Evolutionary conservation across 2,888 invertebrate species (phyloP).

Genomic region (Sarcophaga carnaria): DNA sequence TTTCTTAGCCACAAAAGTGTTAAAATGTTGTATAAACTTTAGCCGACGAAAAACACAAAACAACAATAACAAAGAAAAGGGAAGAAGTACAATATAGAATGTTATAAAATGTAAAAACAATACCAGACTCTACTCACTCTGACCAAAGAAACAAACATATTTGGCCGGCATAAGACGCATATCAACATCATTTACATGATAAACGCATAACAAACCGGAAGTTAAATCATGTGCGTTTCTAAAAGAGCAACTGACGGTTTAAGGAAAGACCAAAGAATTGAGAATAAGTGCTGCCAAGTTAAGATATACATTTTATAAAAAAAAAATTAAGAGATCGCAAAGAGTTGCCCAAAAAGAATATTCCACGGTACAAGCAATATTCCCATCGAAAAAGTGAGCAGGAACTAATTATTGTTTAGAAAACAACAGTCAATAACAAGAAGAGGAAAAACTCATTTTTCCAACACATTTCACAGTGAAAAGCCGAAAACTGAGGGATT

Average conservation of each 20-base stretch:
- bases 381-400: constrained; percentile 17
- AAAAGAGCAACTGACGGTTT: constrained; percentile 2
- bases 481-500: constrained; percentile 30
- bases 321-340: constrained; percentile 55
- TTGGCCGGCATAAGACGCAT: constrained; percentile 67
- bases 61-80: constrained; percentile 1
- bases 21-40: constrained; percentile 61
- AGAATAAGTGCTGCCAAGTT: constrained; percentile 65
- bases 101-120: not conserved
- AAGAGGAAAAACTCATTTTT: constrained; percentile 45
- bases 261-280: not conserved
- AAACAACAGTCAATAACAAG: not conserved
- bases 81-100: too few species aligned
- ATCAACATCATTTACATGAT: constrained; percentile 68
- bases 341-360: constrained; percentile 14
- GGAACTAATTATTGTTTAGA: constrained; percentile 54
- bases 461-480: constrained; percentile 14
- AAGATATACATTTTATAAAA: not conserved
- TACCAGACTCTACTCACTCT: constrained; percentile 7
- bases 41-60: constrained; percentile 34
- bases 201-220: constrained; percentile 72
- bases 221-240: constrained; percentile 56
- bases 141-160: constrained; percentile 65
- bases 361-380: constrained; percentile 9
- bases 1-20: constrained; percentile 61